Base-by-base conservation (phyloP, 2,888 invertebrate species). In the Stenurella melanura region DNA sequence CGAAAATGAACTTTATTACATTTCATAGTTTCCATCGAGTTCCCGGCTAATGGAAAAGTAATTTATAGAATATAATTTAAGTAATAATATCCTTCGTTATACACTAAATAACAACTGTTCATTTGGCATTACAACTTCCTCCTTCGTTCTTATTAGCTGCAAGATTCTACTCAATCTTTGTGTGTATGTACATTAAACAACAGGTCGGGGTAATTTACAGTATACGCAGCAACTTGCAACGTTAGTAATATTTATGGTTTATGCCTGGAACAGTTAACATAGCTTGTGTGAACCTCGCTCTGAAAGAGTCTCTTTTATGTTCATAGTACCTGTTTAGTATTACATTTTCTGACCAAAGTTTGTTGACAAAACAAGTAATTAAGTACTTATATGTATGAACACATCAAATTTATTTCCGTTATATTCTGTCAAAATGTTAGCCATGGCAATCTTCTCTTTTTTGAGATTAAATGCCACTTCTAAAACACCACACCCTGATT, bases 161-260 rank as follows among this genome's bases (percentile, higher is more conserved):
- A 38, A 60, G 58, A 60, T 60, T 12, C 60, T 18, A n/a, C 60
- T 70, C 50, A 70, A 60, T 58, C 60, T 42, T 42, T 70, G 70
- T 70, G 70, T 34, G 38, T 30, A 70, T 58, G 34, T 57, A 58
- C 69, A 30, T 69, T 69, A 69, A 60, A 70, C 70, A 70, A 70
- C 70, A 70, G 70, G 70, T 70, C 70, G 50, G n/a, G n/a, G 70
- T 60, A 70, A 70, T 70, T 70, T 70, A 70, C 60, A 15, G 60
- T 18, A 18, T 68, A 57, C 68, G 21, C 30, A 54, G 67, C 30
- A 42, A 64, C 64, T 64, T 64, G 64, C 42, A 30, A 34, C 38
- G 60, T 50, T 38, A 21, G 60, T 34, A 42, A 60, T 42, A 70
- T 70, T 70, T 70, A 70, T 70, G 70, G 70, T 42, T 60, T 42